Evolutionary conservation across 2,113 vertebrate species (phyloP).

Genomic region (Vidua chalybeata): DNA sequence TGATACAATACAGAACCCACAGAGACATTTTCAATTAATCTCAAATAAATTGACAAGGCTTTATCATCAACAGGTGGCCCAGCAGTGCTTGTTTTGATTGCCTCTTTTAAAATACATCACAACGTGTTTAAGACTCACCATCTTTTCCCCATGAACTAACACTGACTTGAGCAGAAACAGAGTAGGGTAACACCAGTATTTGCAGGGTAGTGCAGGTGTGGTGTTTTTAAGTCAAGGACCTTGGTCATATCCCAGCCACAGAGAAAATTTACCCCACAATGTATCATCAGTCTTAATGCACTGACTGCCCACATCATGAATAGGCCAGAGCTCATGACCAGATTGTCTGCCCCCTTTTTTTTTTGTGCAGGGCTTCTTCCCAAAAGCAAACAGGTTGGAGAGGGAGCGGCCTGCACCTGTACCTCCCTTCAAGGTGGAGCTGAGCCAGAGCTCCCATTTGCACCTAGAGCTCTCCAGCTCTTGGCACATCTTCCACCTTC

Average conservation of each 20-base stretch:
- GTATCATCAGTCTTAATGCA: rapidly evolving
- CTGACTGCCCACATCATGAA: not conserved
- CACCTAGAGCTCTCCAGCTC: not conserved
- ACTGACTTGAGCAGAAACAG: not conserved
- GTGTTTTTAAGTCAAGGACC: not conserved
- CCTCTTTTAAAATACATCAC: not conserved
- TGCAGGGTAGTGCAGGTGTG: not conserved
- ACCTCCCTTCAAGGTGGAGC: not conserved
- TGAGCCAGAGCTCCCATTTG: conserved; percentile 1
- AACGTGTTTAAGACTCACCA: not conserved
- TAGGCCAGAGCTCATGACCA: not conserved
- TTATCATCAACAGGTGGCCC: not conserved
- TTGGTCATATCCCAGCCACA: not conserved
- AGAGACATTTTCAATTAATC: not conserved
- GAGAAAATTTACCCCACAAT: not conserved
- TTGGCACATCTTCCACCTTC: not conserved
- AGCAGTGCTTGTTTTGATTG: not conserved
- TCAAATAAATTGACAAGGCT: not conserved
- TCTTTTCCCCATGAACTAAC: not conserved
- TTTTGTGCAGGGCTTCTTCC: not conserved
- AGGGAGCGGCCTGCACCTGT: not conserved
- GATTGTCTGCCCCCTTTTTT: rapidly evolving
- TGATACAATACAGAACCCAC: not conserved
- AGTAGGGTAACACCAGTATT: not conserved
- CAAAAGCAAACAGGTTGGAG: not conserved